phyloP scores from a whole-genome alignment of 2,113 vertebrate genomes.

The Cygnus atratus region DNA sequence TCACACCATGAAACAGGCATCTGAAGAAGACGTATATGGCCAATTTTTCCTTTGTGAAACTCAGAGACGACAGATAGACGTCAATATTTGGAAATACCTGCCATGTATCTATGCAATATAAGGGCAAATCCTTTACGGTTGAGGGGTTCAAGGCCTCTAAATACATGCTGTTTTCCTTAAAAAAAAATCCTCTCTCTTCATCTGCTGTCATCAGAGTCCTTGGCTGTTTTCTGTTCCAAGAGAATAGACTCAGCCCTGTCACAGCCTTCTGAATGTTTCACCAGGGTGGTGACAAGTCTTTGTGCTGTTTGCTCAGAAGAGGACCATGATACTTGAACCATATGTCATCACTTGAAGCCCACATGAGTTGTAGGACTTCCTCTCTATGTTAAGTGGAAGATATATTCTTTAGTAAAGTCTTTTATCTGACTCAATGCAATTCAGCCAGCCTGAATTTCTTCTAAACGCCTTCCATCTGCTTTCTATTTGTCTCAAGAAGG shows the following conservation, averaged over 20 bases:
- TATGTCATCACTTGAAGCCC: constrained; percentile 70
- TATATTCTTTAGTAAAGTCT: constrained; percentile 52
- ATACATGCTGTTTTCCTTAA: not conserved
- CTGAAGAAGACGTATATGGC: not conserved
- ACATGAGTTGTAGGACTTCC: constrained; percentile 69
- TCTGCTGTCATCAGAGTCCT: constrained; percentile 31
- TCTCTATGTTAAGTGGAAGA: constrained; percentile 56
- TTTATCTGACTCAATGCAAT: constrained; percentile 64
- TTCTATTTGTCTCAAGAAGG: constrained; percentile 38
- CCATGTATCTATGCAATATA: not conserved
- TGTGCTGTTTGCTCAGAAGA: constrained; percentile 58
- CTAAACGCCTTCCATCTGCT: constrained; percentile 65
- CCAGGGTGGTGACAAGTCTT: constrained; percentile 55
- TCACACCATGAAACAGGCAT: not conserved
- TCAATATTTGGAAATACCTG: not conserved
- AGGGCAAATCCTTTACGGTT: not conserved
- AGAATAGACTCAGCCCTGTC: not conserved
- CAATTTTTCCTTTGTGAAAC: not conserved
- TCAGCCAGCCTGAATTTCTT: constrained; percentile 40
- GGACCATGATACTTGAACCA: constrained; percentile 61
- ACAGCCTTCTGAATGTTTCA: constrained; percentile 22
- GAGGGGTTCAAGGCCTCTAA: not conserved
- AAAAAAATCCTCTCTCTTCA: not conserved
- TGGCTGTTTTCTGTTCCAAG: constrained; percentile 39
- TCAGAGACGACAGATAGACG: not conserved